phyloP scores from a whole-genome alignment of 2,888 invertebrate genomes.

The Agelastica alni region DNA sequence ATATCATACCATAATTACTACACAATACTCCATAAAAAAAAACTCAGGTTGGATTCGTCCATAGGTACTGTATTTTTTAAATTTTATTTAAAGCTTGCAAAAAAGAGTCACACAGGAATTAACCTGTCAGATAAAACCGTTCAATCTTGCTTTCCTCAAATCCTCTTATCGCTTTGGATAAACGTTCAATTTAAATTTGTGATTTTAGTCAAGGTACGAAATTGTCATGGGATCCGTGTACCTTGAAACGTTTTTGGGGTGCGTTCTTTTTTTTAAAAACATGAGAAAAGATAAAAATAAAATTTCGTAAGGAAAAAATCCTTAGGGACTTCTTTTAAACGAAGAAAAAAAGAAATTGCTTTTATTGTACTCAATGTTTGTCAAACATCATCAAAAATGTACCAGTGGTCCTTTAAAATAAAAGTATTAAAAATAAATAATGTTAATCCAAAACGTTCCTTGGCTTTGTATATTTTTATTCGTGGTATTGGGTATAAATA shows the following conservation, averaged over 20 bases:
- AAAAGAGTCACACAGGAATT: conserved; percentile 23
- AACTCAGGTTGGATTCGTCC: no score
- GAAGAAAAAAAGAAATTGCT: background rate
- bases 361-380: no score
- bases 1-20: no score
- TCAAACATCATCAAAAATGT: no score
- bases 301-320: background rate
- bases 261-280: no score
- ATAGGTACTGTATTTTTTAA: conserved; percentile 3
- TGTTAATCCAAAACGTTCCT: no score
- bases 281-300: no score
- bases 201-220: conserved; percentile 23
- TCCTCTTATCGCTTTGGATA: conserved; percentile 27
- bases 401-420: no score
- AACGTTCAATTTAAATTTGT: conserved; percentile 29
- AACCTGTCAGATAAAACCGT: conserved; percentile 25
- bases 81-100: conserved; percentile 2
- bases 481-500: no score
- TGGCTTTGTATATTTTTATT: no score
- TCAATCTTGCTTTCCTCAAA: conserved; percentile 23
- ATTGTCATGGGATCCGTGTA: conserved; percentile 11
- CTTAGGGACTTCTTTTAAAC: background rate
- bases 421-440: no score
- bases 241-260: conserved; percentile 14
- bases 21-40: no score